phyloP scores from a whole-genome alignment of 2,888 invertebrate genomes.

The Hydraecia micacea region DNA sequence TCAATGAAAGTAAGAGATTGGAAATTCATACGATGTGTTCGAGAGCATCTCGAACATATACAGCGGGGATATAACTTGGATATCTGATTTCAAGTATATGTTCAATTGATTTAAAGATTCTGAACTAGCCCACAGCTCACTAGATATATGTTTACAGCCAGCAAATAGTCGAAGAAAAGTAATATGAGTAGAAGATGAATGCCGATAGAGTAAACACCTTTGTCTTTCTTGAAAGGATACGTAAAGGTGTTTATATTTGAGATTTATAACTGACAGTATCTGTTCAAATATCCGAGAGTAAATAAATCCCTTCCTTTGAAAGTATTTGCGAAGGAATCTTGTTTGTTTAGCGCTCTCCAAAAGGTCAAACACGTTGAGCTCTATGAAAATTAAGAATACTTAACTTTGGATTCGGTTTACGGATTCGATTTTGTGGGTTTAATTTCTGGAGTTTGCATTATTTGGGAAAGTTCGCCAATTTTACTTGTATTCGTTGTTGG shows the following conservation, averaged over 20 bases:
- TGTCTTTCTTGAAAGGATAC: conserved; percentile 55
- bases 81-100: conserved; percentile 52
- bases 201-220: conserved; percentile 48
- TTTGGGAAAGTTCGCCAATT: not conserved
- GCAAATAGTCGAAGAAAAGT: conserved; percentile 35
- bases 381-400: conserved; percentile 57
- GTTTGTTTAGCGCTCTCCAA: conserved; percentile 57
- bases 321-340: conserved; percentile 60
- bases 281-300: conserved; percentile 54
- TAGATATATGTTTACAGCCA: conserved; percentile 27
- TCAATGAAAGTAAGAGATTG: conserved; percentile 55
- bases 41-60: conserved; percentile 20
- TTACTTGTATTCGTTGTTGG: not conserved
- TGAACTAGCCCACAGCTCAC: conserved; percentile 2
- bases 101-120: conserved; percentile 55
- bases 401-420: conserved; percentile 45
- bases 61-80: conserved; percentile 51
- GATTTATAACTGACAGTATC: conserved; percentile 54
- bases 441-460: conserved; percentile 26
- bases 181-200: conserved; percentile 40
- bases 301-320: conserved; percentile 58
- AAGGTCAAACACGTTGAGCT: conserved; percentile 57
- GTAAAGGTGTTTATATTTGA: conserved; percentile 57
- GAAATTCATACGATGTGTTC: conserved; percentile 54
- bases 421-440: conserved; percentile 36